phyloP scores from a whole-genome alignment of 2,113 vertebrate species.

The Chamaetylas fuelleborni region DNA sequence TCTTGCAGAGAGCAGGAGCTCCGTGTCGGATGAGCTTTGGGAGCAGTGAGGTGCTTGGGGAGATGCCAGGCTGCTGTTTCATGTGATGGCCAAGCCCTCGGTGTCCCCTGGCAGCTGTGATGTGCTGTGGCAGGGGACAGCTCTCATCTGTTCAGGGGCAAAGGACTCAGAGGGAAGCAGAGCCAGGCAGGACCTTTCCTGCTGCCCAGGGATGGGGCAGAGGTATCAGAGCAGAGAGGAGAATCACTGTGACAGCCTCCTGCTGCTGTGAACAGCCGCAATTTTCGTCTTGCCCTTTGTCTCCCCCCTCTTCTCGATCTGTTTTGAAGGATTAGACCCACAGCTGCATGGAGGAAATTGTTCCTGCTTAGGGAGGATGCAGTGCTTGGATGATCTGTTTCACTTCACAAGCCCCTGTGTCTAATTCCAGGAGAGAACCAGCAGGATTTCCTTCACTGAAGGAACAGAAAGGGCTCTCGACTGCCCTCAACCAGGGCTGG shows the following conservation, averaged over 20 bases:
- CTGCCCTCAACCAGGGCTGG: background rate
- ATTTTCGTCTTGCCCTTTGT: background rate
- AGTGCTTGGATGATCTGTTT: background rate
- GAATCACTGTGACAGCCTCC: background rate
- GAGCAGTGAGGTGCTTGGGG: background rate
- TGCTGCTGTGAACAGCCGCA: background rate
- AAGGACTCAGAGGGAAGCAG: background rate
- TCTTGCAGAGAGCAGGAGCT: background rate
- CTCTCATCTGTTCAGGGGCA: background rate
- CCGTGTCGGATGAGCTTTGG: background rate
- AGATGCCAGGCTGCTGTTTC: background rate
- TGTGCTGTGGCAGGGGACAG: background rate
- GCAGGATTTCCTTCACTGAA: background rate
- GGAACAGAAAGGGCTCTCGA: accelerated
- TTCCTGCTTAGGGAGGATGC: background rate
- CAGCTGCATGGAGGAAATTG: background rate
- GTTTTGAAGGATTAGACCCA: background rate
- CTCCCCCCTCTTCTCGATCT: background rate
- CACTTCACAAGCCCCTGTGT: background rate
- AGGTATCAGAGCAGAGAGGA: background rate
- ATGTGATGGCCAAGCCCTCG: background rate
- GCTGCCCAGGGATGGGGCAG: background rate
- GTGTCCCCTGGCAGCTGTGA: background rate
- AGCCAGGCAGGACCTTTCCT: background rate
- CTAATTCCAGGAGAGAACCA: background rate